Base-by-base conservation (phyloP, 2,113 vertebrate species). In the Phalacrocorax pelagicus region DNA sequence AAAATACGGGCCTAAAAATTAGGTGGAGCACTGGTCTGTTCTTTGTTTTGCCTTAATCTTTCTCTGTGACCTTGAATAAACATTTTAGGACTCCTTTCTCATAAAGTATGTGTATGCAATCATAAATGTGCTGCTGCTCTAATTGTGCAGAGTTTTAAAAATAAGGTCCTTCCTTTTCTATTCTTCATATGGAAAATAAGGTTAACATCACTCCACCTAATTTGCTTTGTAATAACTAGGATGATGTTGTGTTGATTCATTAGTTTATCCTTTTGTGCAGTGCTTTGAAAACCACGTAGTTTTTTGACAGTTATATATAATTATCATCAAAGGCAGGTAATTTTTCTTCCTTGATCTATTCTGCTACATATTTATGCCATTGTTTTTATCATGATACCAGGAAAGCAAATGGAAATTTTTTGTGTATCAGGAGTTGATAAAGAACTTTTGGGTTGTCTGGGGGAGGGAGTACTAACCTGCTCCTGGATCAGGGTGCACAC, bases 251-350 rank as follows among this genome's bases (percentile, higher is more conserved):
- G 75, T 96, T 92, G 88, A 90, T 92, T 88, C 72, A 79, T 95
- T 92, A 93, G 63, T 81, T 95, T 93, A 81, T 85, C 59, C 86
- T 86, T 71, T 62, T 94, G 84, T 82, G 42, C 54, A 85, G 51
- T 59, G 42, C 86, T 95, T 97, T 97, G 95, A 95, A 95, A 97
- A 82, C 40, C 1, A 2, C 49, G 22, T 58, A 49, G 22, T 81
- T 94, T 96, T 95, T 86, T 96, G 90, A 91, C 86, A 94, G 73
- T 79, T 96, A 86, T 86, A 72, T 91, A 73, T 85, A 91, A 94
- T 97, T 95, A 94, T 87, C 66, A 90, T 95, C 91, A 95, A 94
- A 95, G 77, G 66, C 54, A 95, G 70, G 58, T 95, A 95, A 94
- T 92, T 94, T 92, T 79, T 84, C 59, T 86, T 79, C 58, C 75